These are phyloP conservation scores for Hippasteria phrygiana DNA, from an alignment of 53 echinoderm and acorn worm species.

Conservation along the genomic window DNA sequence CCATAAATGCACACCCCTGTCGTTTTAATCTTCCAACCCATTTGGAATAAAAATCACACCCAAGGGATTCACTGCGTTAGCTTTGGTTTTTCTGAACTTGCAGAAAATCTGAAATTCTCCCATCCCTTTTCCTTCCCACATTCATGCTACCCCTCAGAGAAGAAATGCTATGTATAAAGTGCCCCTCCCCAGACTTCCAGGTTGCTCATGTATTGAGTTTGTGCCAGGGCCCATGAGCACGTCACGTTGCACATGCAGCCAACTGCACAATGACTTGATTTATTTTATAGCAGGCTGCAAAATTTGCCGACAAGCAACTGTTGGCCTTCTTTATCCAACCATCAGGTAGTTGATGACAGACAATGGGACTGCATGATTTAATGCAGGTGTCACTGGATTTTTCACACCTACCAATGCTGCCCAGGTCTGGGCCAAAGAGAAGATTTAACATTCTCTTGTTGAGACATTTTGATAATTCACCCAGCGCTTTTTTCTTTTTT, in stretches of 20 bases:
- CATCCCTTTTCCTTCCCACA: no score
- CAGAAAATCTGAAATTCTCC: no score
- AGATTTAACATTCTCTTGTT: background rate
- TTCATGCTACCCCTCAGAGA: no score
- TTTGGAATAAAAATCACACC: no score
- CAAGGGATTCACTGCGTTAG: no score
- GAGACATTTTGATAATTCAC: background rate
- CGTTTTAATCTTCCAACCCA: no score
- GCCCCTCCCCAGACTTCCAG: no score
- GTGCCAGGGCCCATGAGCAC: background rate
- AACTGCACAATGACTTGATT: constrained; percentile 20
- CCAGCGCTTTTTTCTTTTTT: background rate
- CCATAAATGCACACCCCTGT: no score
- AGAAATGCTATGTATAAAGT: no score
- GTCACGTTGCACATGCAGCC: background rate
- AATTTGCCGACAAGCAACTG: constrained; percentile 53
- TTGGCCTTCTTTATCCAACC: constrained; percentile 46
- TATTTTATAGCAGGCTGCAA: constrained; percentile 24
- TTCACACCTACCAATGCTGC: constrained; percentile 43
- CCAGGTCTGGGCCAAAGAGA: background rate
- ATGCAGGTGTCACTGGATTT: constrained; percentile 26
- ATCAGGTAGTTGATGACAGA: constrained; percentile 47
- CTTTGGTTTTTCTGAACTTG: no score
- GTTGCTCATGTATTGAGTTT: background rate
- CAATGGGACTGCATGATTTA: constrained; percentile 20